Evolutionary conservation across 2,888 invertebrate species (phyloP).

Genomic region (Fragum fragum): DNA sequence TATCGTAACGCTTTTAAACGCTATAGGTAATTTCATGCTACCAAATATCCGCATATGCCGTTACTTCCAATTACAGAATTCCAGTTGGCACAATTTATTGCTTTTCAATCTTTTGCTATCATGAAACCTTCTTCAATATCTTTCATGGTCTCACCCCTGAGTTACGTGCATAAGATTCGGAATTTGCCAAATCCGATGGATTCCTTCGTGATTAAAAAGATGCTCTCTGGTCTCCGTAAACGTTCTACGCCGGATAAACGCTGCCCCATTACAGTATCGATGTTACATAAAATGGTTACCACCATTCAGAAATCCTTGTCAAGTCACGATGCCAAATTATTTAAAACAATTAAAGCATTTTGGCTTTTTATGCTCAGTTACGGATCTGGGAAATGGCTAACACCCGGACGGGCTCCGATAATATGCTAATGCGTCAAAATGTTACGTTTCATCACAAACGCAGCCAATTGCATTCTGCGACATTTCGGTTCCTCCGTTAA

Average conservation of each 20-base stretch:
- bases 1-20: neutral
- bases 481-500: neutral
- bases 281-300: neutral
- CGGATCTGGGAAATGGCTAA: neutral
- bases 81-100: constrained; percentile 17
- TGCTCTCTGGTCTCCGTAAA: neutral
- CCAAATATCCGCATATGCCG: neutral
- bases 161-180: neutral
- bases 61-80: neutral
- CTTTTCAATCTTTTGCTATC: neutral
- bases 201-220: constrained; percentile 1
- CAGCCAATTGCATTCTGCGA: neutral
- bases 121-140: constrained; percentile 4
- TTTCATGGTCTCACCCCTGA: constrained; percentile 1
- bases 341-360: neutral
- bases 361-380: neutral
- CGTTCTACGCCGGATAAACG: neutral
- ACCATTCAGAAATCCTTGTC: neutral
- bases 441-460: neutral
- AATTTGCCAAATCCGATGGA: constrained; percentile 19
- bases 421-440: neutral
- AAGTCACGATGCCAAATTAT: neutral
- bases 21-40: neutral
- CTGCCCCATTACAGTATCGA: neutral
- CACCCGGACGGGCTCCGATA: neutral